Conservation (phyloP, 2,113 vertebrate species). For the Lophochroa leadbeateri region DNA sequence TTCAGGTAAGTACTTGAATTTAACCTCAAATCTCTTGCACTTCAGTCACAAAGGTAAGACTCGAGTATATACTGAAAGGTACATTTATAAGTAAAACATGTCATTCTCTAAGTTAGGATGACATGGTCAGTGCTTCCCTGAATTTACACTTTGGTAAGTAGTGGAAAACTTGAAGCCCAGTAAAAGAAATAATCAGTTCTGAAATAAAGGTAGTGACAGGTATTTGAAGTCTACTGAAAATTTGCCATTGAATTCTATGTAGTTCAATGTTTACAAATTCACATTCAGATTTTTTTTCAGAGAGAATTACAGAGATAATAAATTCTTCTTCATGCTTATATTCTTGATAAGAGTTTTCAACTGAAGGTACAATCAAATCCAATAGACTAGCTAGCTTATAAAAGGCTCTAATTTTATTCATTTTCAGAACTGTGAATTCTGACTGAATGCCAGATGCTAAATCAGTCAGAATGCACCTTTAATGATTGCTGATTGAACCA, state of each 20-base stretch:
- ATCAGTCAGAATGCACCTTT: slow-evolving; percentile 48
- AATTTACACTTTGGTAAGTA: background rate
- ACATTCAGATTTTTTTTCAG: background rate
- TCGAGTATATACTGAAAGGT: background rate
- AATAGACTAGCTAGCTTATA: slow-evolving; percentile 9
- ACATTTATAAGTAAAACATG: background rate
- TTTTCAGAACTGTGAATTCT: slow-evolving; percentile 60
- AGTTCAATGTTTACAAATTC: background rate
- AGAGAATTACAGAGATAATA: background rate
- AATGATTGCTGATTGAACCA: slow-evolving; percentile 61
- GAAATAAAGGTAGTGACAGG: background rate
- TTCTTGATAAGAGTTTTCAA: slow-evolving; percentile 3
- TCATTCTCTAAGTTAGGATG: background rate
- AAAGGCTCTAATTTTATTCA: slow-evolving; percentile 49
- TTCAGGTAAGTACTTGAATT: background rate
- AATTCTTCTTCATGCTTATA: slow-evolving; percentile 12
- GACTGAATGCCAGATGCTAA: slow-evolving; percentile 39
- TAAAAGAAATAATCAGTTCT: background rate
- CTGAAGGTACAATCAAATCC: slow-evolving; percentile 27
- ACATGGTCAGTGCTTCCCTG: background rate
- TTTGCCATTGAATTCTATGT: background rate
- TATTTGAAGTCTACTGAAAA: background rate
- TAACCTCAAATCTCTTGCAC: background rate
- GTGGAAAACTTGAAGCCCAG: background rate
- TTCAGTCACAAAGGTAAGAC: background rate